phyloP scores from a whole-genome alignment of 2,888 invertebrate species.

The Seira musarum region DNA sequence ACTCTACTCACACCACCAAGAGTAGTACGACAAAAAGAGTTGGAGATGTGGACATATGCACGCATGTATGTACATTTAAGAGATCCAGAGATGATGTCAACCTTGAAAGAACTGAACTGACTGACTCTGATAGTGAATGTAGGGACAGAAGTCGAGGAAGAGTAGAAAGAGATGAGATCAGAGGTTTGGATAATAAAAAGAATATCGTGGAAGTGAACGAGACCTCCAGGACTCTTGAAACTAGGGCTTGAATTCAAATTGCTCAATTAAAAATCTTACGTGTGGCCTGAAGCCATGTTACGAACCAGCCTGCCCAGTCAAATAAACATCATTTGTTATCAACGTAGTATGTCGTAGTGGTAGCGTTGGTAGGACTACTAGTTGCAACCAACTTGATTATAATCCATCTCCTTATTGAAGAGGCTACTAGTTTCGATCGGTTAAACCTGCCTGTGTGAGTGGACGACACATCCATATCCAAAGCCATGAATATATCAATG shows the following conservation, averaged over 20 bases:
- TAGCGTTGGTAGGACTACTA: no score
- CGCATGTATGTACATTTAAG: no score
- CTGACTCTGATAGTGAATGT: no score
- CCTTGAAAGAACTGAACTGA: constrained; percentile 10
- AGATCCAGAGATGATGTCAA: constrained; percentile 3
- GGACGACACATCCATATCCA: no score
- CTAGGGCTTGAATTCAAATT: constrained; percentile 70
- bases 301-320: constrained; percentile 68
- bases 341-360: constrained; percentile 64
- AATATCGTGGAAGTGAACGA: constrained; percentile 46
- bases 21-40: no score
- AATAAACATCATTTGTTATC: constrained; percentile 70
- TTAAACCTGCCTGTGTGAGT: no score
- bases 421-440: no score
- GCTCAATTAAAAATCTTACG: constrained; percentile 70
- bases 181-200: constrained; percentile 43
- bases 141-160: constrained; percentile 7
- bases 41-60: no score
- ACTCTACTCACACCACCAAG: no score
- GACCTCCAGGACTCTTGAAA: constrained; percentile 68
- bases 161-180: constrained; percentile 27
- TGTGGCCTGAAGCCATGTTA: constrained; percentile 69
- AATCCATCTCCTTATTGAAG: constrained; percentile 65
- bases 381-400: constrained; percentile 62
- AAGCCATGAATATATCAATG: no score